Evolutionary conservation across 2,797 vertebrate species (phyloP), one percentile per base, ranked within the genome.

Genomic region (Xenentodon cancila): DNA sequence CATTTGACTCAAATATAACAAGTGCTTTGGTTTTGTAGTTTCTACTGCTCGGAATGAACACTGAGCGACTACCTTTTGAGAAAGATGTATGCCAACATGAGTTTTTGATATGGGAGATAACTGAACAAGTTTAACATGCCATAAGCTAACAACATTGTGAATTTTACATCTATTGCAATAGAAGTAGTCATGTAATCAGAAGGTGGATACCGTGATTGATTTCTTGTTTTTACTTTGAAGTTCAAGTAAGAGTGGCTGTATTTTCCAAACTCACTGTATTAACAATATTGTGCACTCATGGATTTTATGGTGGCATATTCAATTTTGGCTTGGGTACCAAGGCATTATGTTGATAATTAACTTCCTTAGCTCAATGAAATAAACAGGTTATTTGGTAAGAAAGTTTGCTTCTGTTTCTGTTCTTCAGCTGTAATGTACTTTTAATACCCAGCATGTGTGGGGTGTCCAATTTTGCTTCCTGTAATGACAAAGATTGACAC

Each of bases 11-110:
- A 15, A 82, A 80, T 88, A 90, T 86, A 89, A 82, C 81, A 82
- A 79, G 79, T 81, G 81, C 88, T 90, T 88, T 66, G 20, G 90
- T 82, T 90, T 90, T 89, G 85, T 91, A 89, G 85, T 84, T 87
- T 90, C 77, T 88, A 88, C 84, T 92, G 88, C 84, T 92, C 83
- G 73, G 89, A 90, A 87, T 85, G 81, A 90, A 91, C 85, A 90
- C 85, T 89, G 88, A 89, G 89, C 88, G 90, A 85, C 88, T 86
- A 89, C 83, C 73, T 91, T 92, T 40, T 87, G 64, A 83, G 81
- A 82, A 90, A 88, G 81, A 57, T 61, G 75, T 89, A 81, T 68
- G 87, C 88, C 87, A 79, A 21, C 46, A 84, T 82, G 83, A 58
- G 79, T 76, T 78, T 88, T 86, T 77, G 54, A 84, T 71, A 76